A percentile compares a stretch with the other conserved stretches of the same genome.
phyloP scores from a whole-genome alignment of 1,140 invertebrate species.

The Sinella curviseta region DNA sequence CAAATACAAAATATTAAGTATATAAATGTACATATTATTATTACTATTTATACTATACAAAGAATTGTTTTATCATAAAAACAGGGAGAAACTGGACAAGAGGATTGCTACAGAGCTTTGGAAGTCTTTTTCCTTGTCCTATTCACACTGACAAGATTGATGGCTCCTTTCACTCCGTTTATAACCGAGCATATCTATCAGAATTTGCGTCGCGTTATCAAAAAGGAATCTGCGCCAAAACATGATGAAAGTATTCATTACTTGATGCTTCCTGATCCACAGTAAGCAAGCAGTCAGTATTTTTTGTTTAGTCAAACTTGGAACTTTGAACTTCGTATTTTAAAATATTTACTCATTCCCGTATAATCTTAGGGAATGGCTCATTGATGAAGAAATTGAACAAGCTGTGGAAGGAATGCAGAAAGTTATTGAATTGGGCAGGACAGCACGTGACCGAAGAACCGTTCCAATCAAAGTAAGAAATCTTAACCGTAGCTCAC shows the following conservation, averaged over 20 bases:
- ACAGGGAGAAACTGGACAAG: conserved; percentile 51
- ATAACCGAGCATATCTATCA: conserved; percentile 95
- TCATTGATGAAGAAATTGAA: conserved; percentile 88
- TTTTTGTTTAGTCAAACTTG: no score
- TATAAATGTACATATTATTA: not conserved
- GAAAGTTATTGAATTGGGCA: conserved; percentile 88
- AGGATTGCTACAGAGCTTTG: conserved; percentile 80
- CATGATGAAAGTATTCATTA: conserved; percentile 77
- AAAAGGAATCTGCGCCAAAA: conserved; percentile 53
- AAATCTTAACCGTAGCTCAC: not conserved
- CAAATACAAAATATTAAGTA: not conserved
- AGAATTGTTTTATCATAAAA: conserved; percentile 20
- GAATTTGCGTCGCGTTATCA: conserved; percentile 66
- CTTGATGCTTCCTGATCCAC: conserved; percentile 78
- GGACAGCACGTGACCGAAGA: conserved; percentile 87
- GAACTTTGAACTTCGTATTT: no score
- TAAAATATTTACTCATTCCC: no score
- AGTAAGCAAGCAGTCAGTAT: conserved; percentile 53
- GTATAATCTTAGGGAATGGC: conserved; percentile 59
- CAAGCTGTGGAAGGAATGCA: conserved; percentile 89
- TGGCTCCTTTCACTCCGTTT: conserved; percentile 97
- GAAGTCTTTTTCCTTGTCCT: conserved; percentile 87
- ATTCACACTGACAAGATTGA: conserved; percentile 84
- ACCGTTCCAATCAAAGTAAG: conserved; percentile 84
- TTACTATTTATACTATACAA: no score